Base-by-base conservation (phyloP, 2,113 vertebrate genomes). In the Elaphurus davidianus region DNA sequence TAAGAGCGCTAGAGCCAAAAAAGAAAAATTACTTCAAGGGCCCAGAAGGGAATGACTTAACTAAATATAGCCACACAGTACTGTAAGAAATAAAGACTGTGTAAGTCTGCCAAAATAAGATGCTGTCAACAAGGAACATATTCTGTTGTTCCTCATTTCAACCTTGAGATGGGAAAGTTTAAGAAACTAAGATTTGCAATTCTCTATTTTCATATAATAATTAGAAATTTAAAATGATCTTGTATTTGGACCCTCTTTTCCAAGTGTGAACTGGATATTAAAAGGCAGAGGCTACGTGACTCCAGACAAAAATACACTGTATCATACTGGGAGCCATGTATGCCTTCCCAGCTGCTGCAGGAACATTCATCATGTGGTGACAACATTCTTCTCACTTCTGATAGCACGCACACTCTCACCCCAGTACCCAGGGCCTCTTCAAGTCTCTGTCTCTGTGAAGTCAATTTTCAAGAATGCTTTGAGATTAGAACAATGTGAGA, bases 1-100 rank as follows among this genome's bases (percentile, higher is more conserved):
- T 79, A 54, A 79, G 85, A 40, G 21, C 50, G 43, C 6, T 19
- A 87, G 45, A 96, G 71, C 60, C 55, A 43, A 89, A 64, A 45
- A 83, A 55, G 43, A 60, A 96, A 95, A 94, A 71, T 89, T 9
- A 74, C 62, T 94, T 96, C 82, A 91, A 97, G 92, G 43, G 76
- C 89, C 33, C 5, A 30, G 9, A 94, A 95, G 67, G 67, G 76
- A 94, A 97, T 36, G 62, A 79, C 28, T 57, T 64, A 57, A 57
- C 97, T 97, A 97, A 97, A 98, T 97, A 97, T 93, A 98, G 89
- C 16, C 33, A 36, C 82, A 50, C 23, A 1, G 0, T 94, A 97
- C 97, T 96, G 64, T 97, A 93, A 74, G 60, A 84, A 94, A 71
- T 55, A 96, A 90, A 95, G 59, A 59, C 60, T 17, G 6, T 60